Conservation (phyloP, 2,113 vertebrate genomes). For the Peromyscus californicus region DNA sequence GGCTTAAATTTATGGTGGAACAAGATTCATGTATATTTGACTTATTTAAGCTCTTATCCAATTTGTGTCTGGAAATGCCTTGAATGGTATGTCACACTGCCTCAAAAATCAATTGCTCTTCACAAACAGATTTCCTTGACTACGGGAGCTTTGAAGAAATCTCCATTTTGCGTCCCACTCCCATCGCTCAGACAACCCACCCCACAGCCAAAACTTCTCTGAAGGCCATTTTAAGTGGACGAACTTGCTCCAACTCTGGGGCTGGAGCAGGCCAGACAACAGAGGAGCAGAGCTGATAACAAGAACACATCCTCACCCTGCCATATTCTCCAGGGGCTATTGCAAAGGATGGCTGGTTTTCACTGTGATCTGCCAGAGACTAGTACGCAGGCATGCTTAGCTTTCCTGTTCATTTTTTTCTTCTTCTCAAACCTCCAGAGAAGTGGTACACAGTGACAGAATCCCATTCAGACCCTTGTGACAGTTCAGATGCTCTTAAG, state of each 20-base stretch:
- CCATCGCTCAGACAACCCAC: neutral
- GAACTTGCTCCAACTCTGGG: neutral
- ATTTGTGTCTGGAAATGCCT: constrained; percentile 63
- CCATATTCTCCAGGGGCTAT: neutral
- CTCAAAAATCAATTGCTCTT: constrained; percentile 63
- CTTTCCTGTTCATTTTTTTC: constrained; percentile 36
- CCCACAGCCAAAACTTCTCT: neutral
- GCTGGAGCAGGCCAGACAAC: constrained; percentile 11
- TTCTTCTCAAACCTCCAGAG: constrained; percentile 16
- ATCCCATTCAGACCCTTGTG: constrained; percentile 41
- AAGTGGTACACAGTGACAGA: constrained; percentile 46
- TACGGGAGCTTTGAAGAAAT: neutral
- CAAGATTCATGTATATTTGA: constrained; percentile 56
- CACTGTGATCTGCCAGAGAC: constrained; percentile 45
- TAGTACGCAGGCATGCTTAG: neutral
- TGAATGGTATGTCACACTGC: constrained; percentile 54
- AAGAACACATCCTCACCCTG: neutral
- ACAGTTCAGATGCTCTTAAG: constrained; percentile 20
- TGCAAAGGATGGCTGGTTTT: neutral
- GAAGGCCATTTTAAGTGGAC: neutral
- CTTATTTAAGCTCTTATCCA: constrained; percentile 64
- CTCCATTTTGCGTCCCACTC: neutral
- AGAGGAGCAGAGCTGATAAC: constrained; percentile 37
- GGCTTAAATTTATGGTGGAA: constrained; percentile 56
- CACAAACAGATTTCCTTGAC: constrained; percentile 50